Evolutionary conservation across 2,888 invertebrate genomes (phyloP), one percentile per base, ranked within the genome.

Genomic region (Deroplatys truncata): DNA sequence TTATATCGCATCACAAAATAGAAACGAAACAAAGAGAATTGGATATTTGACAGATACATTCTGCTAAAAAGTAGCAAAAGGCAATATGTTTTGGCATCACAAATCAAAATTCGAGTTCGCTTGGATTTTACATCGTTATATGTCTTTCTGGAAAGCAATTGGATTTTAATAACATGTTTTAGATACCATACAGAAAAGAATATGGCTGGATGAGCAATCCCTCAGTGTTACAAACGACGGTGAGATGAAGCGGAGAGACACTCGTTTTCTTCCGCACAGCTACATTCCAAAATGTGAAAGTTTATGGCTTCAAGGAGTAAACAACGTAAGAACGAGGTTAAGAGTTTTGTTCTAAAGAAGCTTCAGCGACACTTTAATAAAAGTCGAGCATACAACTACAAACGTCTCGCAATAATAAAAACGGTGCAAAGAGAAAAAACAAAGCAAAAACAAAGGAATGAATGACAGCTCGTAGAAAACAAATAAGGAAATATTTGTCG

Each of bases 401-500:
- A 72, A 20, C 56, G 56, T 72, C 56, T 72, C 56, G 56, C 56
- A 16, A 72, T 72, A 72, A 72, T 72, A 72, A 72, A 25, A 43
- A 28, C 83, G 28, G n/a, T 28, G 20, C 28, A 86, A 35, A 28
- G 83, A 83, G 3, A 72, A 25, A 28, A 31, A 31, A 86, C 8
- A 72, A 29, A 87, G n/a, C 25, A 35, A 87, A 72, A 82, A 87
- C 43, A 29, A 82, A 86, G 28, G 87, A 83, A 83, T 87, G 87
- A 87, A 87, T 87, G 87, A 87, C 87, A 87, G 87, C 87, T 87
- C 83, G 35, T 87, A 35, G 87, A 83, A 87, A 87, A 87, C 83
- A 87, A 87, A 83, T 87, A 87, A 87, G 35, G 87, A 83, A 87
- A 87, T 28, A 82, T 87, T 87, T 87, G 83, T 83, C 49, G 56